These are phyloP conservation scores for Lordiphosa stackelbergi DNA, from an alignment of 1,140 invertebrate genomes.

Conservation along the genomic window DNA sequence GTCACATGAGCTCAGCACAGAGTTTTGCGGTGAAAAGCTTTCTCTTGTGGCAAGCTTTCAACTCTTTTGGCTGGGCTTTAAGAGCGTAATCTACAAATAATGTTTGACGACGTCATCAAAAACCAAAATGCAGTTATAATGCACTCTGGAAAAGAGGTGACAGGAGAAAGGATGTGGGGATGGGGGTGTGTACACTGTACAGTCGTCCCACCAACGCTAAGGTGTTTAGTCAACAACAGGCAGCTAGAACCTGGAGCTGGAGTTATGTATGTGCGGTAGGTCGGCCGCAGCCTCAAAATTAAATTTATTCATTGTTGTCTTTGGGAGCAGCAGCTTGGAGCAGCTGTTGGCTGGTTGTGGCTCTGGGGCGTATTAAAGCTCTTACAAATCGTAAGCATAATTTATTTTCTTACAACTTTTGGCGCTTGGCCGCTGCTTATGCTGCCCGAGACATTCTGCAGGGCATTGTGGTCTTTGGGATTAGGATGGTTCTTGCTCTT, in stretches of 20 bases:
- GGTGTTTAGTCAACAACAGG: constrained; percentile 72
- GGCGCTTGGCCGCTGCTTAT: constrained; percentile 1
- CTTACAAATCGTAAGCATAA: constrained; percentile 72
- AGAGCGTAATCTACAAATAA: constrained; percentile 30
- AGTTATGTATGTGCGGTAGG: constrained; percentile 58
- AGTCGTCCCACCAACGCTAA: constrained; percentile 58
- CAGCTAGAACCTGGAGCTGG: constrained; percentile 25
- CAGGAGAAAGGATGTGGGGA: constrained; percentile 1
- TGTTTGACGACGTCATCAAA: constrained; percentile 67
- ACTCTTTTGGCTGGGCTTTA: constrained; percentile 12
- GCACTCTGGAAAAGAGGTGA: constrained; percentile 42
- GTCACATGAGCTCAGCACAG: constrained; percentile 51
- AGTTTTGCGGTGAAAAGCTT: constrained; percentile 60
- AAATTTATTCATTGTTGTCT: constrained; percentile 75
- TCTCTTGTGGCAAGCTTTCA: constrained; percentile 6
- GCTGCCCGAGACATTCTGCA: constrained; percentile 24
- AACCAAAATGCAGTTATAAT: constrained; percentile 75
- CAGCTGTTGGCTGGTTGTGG: constrained; percentile 41
- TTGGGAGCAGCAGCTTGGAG: constrained; percentile 38
- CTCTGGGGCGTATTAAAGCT: constrained; percentile 71
- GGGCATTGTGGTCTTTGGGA: constrained; percentile 13
- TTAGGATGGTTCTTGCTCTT: constrained; percentile 15
- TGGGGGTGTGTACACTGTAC: neutral
- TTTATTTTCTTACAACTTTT: constrained; percentile 67
- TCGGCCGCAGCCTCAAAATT: constrained; percentile 64